A percentile compares a stretch with the other conserved stretches of the same genome.
These are phyloP conservation scores for Sciurus vulgaris DNA, from an alignment of 2,797 vertebrate species.

Conservation along the genomic window DNA sequence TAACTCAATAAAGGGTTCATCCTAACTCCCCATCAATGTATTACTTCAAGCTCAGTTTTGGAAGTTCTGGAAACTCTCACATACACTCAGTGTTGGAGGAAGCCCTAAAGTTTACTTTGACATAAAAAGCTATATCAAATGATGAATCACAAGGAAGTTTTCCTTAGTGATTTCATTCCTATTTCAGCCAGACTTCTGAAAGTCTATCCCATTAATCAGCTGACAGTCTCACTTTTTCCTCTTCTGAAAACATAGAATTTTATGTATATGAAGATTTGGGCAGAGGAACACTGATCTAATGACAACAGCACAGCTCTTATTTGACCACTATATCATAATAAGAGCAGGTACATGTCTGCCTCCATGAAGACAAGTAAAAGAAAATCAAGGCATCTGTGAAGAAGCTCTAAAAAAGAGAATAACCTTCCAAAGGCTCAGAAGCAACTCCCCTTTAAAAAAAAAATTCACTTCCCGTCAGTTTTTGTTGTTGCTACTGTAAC, in stretches of 20 bases:
- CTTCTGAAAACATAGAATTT: not conserved
- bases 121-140: not conserved
- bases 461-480: not conserved
- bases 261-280: not conserved
- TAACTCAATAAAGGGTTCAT: not conserved
- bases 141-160: not conserved
- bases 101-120: not conserved
- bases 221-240: not conserved
- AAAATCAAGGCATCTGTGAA: not conserved
- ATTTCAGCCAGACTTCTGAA: not conserved
- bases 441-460: not conserved
- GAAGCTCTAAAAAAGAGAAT: not conserved
- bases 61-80: not conserved
- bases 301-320: not conserved
- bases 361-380: not conserved
- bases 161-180: not conserved
- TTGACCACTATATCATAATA: not conserved
- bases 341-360: not conserved
- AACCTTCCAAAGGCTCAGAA: not conserved
- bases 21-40: too few relatives aligned
- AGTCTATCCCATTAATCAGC: not conserved
- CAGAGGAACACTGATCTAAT: not conserved
- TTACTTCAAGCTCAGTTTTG: not conserved
- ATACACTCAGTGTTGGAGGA: not conserved
- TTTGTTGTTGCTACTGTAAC: not conserved